Evolutionary conservation across 2,888 invertebrate genomes (phyloP).

Genomic region (Thumatha senex): DNA sequence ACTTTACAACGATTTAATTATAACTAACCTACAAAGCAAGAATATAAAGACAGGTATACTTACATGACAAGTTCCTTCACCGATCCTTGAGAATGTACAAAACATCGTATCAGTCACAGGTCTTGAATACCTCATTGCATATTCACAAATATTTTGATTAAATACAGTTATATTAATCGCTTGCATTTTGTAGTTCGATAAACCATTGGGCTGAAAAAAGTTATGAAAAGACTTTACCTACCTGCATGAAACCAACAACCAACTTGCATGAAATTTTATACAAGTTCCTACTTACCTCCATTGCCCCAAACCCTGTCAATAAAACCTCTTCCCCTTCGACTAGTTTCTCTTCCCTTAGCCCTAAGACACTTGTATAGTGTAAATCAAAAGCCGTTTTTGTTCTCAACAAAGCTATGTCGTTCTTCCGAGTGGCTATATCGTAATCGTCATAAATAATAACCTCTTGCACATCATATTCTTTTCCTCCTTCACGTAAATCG

Average conservation of each 20-base stretch:
- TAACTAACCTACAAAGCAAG: too few relatives aligned
- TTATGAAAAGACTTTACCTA: too few relatives aligned
- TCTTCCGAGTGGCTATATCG: constrained; percentile 43
- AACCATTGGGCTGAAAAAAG: constrained; percentile 55
- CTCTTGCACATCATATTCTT: constrained; percentile 43
- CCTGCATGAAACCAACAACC: too few relatives aligned
- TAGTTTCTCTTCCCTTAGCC: constrained; percentile 42
- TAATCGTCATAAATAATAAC: constrained; percentile 55
- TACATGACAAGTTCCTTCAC: constrained; percentile 74
- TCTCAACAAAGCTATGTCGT: constrained; percentile 68
- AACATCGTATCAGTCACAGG: constrained; percentile 65
- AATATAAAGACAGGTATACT: constrained; percentile 36
- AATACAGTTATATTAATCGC: constrained; percentile 62
- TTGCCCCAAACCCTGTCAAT: constrained; percentile 68
- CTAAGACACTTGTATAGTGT: constrained; percentile 42
- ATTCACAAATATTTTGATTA: constrained; percentile 62
- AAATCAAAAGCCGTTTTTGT: constrained; percentile 52
- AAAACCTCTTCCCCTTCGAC: constrained; percentile 56
- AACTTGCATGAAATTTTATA: background rate
- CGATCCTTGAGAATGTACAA: constrained; percentile 68
- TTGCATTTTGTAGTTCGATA: constrained; percentile 56
- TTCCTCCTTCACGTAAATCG: constrained; percentile 57
- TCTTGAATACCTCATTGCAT: constrained; percentile 67
- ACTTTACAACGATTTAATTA: too few relatives aligned
- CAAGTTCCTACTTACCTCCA: constrained; percentile 42